Evolutionary conservation across 2,797 vertebrate genomes (phyloP), one percentile per base, ranked within the genome.

Genomic region (Lacerta agilis): DNA sequence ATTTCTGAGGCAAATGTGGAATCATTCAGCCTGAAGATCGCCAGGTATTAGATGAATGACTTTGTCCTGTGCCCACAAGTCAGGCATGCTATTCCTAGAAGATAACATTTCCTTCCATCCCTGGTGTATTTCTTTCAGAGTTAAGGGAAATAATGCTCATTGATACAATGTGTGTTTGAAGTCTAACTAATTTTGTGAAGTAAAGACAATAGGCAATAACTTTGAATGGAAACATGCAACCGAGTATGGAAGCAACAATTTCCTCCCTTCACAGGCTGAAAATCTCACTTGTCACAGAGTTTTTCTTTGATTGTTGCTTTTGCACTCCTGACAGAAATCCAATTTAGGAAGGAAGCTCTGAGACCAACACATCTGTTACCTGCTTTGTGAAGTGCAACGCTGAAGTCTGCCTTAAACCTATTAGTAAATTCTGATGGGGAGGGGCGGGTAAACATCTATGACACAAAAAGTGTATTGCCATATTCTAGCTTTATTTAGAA

Each of bases 321-420:
- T 87, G 76, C 83, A 88, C 90, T 89, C 85, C 81, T 93, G 94
- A 90, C 93, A 93, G 93, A 92, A 90, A 93, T 94, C 93, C 91
- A 91, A 89, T 94, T 92, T 92, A 87, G 67, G 80, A 66, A 92
- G 61, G 75, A 93, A 88, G 69, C 85, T 82, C 80, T 88, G 86
- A 94, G 84, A 90, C 87, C 80, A 87, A 3, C 1, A 1, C 83
- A 80, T 93, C 80, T 94, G 90, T 92, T 93, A 87, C 43, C 69
- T 91, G 93, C 85, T 92, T 91, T 94, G 84, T 92, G 90, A 95
- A 95, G 91, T 90, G 58, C 86, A 49, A 45, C 82, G 76, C 87
- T 82, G 78, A 88, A 84, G 77, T 83, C 73, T 82, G 71, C 73
- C 83, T 88, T 83, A 77, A 29, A 64, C 72, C 75, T 92, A 88